Conservation (phyloP, 2,797 vertebrate species). For the Spinus olivaceus region DNA sequence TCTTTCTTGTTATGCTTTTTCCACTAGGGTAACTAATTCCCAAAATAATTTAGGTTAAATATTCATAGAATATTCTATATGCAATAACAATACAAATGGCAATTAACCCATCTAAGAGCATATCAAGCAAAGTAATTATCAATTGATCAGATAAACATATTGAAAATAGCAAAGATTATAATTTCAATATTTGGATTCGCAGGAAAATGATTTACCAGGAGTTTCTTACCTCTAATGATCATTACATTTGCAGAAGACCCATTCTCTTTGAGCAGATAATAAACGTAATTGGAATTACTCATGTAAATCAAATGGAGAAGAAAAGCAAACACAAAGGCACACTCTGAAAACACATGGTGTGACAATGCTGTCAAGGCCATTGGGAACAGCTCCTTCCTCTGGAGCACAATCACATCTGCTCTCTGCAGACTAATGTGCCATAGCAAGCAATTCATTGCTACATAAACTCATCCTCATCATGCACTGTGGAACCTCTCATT, state of each 20-base stretch:
- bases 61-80: neutral
- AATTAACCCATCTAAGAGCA: neutral
- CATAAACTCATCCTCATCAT: neutral
- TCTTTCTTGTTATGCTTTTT: neutral
- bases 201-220: neutral
- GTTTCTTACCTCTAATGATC: neutral
- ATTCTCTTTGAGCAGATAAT: neutral
- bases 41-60: neutral
- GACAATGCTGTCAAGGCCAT: neutral
- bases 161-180: neutral
- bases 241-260: neutral
- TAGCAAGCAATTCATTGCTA: constrained; percentile 2
- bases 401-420: neutral
- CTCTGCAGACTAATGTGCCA: constrained; percentile 3
- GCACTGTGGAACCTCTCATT: neutral
- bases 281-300: constrained; percentile 47
- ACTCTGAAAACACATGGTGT: neutral
- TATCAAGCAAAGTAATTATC: neutral
- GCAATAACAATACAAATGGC: neutral
- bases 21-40: neutral
- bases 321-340: neutral
- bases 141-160: neutral
- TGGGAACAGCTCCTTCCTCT: neutral
- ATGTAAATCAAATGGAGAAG: constrained; percentile 14
- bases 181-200: neutral